A percentile compares a stretch with the other conserved stretches of the same genome.
Conservation (phyloP, 1,140 invertebrate species). For the Augochlora pura region DNA sequence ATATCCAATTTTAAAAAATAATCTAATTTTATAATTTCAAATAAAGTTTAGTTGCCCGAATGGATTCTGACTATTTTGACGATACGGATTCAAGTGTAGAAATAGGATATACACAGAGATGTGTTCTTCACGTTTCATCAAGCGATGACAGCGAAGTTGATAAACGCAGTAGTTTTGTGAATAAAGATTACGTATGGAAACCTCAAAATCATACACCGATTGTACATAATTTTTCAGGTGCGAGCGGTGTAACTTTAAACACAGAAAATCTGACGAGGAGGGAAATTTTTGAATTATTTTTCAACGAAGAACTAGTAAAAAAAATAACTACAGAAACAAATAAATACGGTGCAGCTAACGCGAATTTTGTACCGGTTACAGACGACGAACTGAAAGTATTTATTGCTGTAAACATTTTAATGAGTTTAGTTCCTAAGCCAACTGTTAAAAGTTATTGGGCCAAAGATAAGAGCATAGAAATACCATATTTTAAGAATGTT, state of each 20-base stretch:
- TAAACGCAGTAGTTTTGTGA: neutral
- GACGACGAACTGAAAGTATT: constrained; percentile 31
- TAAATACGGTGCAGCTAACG: constrained; percentile 12
- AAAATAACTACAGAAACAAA: constrained; percentile 39
- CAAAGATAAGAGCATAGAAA: constrained; percentile 43
- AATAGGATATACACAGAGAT: too few species aligned
- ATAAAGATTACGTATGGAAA: neutral
- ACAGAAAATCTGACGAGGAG: constrained; percentile 27
- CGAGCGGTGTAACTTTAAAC: constrained; percentile 1
- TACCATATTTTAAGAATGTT: constrained; percentile 43
- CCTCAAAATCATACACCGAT: neutral
- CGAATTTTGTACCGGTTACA: constrained; percentile 13
- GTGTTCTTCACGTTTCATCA: too few species aligned
- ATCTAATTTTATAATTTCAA: constrained; percentile 38
- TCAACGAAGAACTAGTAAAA: constrained; percentile 30
- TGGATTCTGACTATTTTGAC: constrained; percentile 39
- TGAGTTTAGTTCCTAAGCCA: neutral
- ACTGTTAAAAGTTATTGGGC: constrained; percentile 33
- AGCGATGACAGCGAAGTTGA: too few species aligned
- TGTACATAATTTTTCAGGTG: neutral
- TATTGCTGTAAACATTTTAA: constrained; percentile 40
- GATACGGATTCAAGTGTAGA: constrained; percentile 2
- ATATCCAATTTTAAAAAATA: constrained; percentile 5
- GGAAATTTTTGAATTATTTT: constrained; percentile 37
- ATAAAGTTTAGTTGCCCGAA: constrained; percentile 37